Evolutionary conservation across 64 coral and sea anemone genomes (phyloP).

Genomic region (Catalaphyllia jardinei): DNA sequence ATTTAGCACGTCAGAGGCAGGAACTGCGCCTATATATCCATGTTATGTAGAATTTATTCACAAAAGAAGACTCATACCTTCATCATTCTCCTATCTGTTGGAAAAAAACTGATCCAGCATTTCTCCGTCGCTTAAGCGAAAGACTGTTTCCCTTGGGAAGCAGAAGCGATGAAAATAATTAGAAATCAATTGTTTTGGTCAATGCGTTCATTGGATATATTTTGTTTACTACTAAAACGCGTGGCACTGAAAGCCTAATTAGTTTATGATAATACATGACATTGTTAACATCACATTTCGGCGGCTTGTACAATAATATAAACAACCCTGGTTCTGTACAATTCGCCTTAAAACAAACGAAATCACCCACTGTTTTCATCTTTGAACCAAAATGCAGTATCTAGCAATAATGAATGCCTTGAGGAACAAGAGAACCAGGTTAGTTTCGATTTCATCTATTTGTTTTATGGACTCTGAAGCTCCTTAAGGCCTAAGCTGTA

Average conservation of each 20-base stretch:
- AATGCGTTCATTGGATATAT: neutral
- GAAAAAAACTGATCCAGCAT: neutral
- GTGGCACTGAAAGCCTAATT: neutral
- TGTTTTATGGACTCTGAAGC: neutral
- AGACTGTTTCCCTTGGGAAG: neutral
- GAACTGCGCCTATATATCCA: neutral
- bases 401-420: neutral
- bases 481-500: neutral
- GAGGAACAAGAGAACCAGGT: neutral
- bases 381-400: neutral
- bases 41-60: neutral
- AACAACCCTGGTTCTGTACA: neutral
- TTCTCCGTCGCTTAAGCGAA: constrained; percentile 1
- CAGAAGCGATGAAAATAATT: neutral
- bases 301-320: constrained; percentile 6
- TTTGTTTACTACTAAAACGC: neutral
- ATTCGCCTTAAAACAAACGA: neutral
- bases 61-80: neutral
- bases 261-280: constrained; percentile 13
- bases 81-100: neutral
- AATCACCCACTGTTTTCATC: neutral
- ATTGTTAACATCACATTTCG: neutral
- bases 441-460: constrained; percentile 6
- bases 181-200: neutral
- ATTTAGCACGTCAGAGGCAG: neutral